Base-by-base conservation (phyloP, 2,797 vertebrate species). In the Holocentrus rufus region DNA sequence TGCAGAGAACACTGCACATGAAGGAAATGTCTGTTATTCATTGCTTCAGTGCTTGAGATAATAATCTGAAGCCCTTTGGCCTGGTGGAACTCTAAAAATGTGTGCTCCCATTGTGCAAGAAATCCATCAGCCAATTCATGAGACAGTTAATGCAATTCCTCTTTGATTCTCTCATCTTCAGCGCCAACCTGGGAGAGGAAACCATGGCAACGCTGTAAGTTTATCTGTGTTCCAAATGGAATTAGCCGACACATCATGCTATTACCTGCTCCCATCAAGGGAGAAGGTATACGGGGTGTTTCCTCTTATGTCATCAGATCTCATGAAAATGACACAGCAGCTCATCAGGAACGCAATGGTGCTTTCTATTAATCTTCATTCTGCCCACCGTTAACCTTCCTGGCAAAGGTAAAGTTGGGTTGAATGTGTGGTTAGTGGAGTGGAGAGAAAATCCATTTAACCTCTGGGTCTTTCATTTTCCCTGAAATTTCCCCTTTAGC, bases 181-280 rank as follows among this genome's bases (percentile, higher is more conserved):
- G 50, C 18, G 1, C 59, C 58, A 18, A 71, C 1, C 61, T 44
- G 54, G 49, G 9, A 60, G 68, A 22, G 46, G 61, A 65, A 72
- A 64, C 69, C 60, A 72, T 65, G 56, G 60, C 27, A 42, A 64
- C 60, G 36, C 42, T 20, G 25, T 27, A 39, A 17, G 8, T 36
- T 50, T 46, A 50, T 49, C 42, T 69, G 27, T 69, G 65, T 27
- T 18, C 23, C 60, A 64, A 44, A 76, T 69, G 47, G 8, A n/a
- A 53, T 61, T 53, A 61, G 14, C 27, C 9, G 18, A 46, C 66
- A 42, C 49, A 55, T 74, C 58, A 75, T 68, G 52, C 39, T 52
- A 64, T 76, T 69, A 69, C 59, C 44, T 62, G 10, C 59, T 58
- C 10, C 39, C 18, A 57, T 55, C 56, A 73, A 47, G 44, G 22